Evolutionary conservation across 2,113 vertebrate species (phyloP).

Genomic region (Acinonyx jubatus): DNA sequence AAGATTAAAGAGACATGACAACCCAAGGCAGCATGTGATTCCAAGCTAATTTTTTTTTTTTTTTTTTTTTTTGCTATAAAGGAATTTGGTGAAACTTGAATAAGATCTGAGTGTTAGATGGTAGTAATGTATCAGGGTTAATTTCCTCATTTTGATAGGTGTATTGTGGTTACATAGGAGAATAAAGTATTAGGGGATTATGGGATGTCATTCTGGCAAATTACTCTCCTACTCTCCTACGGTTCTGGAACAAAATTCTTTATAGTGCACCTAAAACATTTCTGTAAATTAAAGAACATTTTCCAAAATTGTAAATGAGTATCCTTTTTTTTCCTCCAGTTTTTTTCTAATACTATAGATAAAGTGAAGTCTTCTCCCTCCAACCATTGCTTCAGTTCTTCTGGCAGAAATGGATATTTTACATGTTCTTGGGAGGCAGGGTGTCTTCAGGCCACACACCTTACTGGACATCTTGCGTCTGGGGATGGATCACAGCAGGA

Average conservation of each 20-base stretch:
- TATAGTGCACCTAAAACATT: neutral
- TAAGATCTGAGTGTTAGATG: neutral
- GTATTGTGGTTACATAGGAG: neutral
- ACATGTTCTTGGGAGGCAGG: slow-evolving; percentile 24
- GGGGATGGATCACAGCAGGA: neutral
- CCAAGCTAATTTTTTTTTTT: neutral
- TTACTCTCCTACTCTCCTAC: neutral
- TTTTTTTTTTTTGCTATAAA: neutral
- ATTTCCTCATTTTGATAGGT: neutral
- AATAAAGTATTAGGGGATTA: neutral
- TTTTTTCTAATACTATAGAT: slow-evolving; percentile 52
- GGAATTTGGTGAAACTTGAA: neutral
- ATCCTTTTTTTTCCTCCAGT: slow-evolving; percentile 54
- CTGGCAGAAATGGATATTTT: slow-evolving; percentile 17
- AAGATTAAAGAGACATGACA: neutral
- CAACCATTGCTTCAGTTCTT: slow-evolving; percentile 56
- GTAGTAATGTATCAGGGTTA: neutral
- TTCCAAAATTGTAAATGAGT: neutral
- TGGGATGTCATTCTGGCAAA: neutral
- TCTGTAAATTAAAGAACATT: neutral
- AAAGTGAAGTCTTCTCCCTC: slow-evolving; percentile 40
- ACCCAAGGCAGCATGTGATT: neutral
- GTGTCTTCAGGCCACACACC: neutral
- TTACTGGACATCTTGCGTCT: neutral
- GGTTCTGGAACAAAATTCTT: neutral